Evolutionary conservation across 2,797 vertebrate species (phyloP).

Genomic region (Nyctibius grandis): DNA sequence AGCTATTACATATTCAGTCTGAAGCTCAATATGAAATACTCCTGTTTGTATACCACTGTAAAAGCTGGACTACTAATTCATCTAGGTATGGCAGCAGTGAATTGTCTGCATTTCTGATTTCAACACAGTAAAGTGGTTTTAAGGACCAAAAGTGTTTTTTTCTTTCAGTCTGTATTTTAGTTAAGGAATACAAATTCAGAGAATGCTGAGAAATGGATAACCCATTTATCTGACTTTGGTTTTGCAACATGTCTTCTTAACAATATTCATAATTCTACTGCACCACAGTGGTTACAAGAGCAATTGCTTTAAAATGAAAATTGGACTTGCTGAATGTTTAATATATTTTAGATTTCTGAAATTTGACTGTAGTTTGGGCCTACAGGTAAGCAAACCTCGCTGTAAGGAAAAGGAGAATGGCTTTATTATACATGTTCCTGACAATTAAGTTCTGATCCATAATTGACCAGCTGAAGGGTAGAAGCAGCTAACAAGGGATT

Average conservation of each 20-base stretch:
- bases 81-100: not conserved
- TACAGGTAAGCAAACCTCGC: not conserved
- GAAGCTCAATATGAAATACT: not conserved
- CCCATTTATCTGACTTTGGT: not conserved
- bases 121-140: not conserved
- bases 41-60: not conserved
- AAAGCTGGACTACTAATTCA: not conserved
- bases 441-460: not conserved
- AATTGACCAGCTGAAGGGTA: not conserved
- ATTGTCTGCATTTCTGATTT: not conserved
- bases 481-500: not conserved
- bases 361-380: not conserved
- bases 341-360: not conserved
- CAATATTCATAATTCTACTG: not conserved
- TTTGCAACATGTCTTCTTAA: not conserved
- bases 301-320: not conserved
- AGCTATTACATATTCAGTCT: not conserved
- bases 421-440: not conserved
- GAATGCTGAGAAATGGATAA: not conserved
- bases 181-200: not conserved
- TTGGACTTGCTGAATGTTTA: not conserved
- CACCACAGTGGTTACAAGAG: not conserved
- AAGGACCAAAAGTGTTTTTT: not conserved
- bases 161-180: not conserved
- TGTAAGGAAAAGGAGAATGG: not conserved